Base-by-base conservation (phyloP, 53 echinoderm and acorn worm genomes). In the Actinopyga echinites region DNA sequence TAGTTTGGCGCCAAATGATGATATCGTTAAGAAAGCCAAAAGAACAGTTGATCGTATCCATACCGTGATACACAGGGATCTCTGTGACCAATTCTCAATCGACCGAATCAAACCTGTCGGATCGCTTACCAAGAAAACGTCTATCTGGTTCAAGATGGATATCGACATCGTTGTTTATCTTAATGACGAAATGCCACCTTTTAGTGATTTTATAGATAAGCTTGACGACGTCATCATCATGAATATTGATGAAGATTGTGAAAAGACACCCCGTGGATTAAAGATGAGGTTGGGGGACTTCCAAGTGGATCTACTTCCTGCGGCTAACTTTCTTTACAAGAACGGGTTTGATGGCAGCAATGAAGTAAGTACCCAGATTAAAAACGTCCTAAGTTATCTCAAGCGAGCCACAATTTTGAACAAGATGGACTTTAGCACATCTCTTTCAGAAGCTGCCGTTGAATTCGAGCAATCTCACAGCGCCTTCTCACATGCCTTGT, bases 381-480 rank as follows among this genome's bases (percentile, higher is more conserved):
- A 0, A 30, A 77, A 56, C 31, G 49, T 55, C 9, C 56, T 77
- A 0, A 5, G 17, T 1, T 55, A 31, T 56, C 24, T 49, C 24
- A 28, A 12, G 15, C 32, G 8, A n/a, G 37, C 17, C 20, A 31
- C 52, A 21, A 55, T 52, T 56, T 1, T 2, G 17, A 23, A 71
- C 42, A 24, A 40, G 40, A 19, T 71, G 38, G 33, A 29, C 2
- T 77, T 56, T 25, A 80, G 81, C 35, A 25, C 81, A 3, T 22
- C 60, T 38, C 81, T 80, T 10, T 80, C 81, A n/a, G 81, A 80
- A 60, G 81, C 60, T n/a, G 56, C 56, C 6, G 57, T 56, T 56
- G 58, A 30, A 0, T 79, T 79, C 33, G 79, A 79, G 23, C 56
- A 19, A 22, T 30, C 15, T 8, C 58, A 57, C 22, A 33, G 57